phyloP scores from a whole-genome alignment of 2,113 vertebrate genomes.

The Strix aluco region DNA sequence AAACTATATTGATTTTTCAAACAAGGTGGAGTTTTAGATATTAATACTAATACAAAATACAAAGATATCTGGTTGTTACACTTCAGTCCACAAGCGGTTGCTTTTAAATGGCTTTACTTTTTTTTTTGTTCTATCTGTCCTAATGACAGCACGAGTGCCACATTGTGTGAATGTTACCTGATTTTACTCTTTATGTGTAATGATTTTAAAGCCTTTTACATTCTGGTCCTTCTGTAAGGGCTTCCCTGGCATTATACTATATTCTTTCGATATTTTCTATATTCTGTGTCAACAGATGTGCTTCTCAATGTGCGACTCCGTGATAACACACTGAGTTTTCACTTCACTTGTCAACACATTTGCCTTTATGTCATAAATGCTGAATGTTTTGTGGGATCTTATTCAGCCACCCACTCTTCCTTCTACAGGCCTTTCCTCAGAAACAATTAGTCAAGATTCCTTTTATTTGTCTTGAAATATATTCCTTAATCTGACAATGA shows the following conservation, averaged over 20 bases:
- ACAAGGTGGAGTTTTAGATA: not conserved
- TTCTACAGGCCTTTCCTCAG: not conserved
- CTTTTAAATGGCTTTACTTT: not conserved
- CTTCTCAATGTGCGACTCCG: not conserved
- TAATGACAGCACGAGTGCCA: not conserved
- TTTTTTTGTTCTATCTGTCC: not conserved
- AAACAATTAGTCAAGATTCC: constrained; percentile 26
- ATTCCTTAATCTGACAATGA: not conserved
- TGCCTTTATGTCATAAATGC: not conserved
- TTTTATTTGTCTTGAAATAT: not conserved
- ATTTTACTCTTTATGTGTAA: not conserved
- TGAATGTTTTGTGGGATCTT: not conserved
- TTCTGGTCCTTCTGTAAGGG: not conserved
- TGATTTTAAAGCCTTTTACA: not conserved
- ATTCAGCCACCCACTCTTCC: constrained; percentile 33
- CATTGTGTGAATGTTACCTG: not conserved
- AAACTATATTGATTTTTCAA: not conserved
- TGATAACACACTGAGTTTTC: not conserved
- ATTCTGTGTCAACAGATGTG: not conserved
- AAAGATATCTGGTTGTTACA: not conserved
- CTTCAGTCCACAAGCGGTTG: not conserved
- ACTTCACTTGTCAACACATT: not conserved
- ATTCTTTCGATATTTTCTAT: not conserved
- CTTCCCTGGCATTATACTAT: not conserved
- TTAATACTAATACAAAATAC: not conserved